Evolutionary conservation across 2,797 vertebrate genomes (phyloP).

Genomic region (Sebastes ruberrimus): DNA sequence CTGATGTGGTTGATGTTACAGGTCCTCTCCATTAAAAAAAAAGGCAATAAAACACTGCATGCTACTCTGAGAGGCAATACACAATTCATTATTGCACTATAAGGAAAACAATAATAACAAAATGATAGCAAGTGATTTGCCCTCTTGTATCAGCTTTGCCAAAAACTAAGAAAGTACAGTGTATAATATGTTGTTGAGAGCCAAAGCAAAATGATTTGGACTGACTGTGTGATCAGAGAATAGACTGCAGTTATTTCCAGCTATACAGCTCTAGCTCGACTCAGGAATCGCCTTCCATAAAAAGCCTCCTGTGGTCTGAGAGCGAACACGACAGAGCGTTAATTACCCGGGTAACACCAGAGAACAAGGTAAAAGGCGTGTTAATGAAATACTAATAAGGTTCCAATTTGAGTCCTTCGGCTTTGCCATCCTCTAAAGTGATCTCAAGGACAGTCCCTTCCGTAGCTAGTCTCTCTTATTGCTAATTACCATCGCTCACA

Average conservation of each 20-base stretch:
- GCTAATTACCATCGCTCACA: conserved; percentile 77
- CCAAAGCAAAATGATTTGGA: conserved; percentile 17
- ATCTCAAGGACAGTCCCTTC: conserved; percentile 80
- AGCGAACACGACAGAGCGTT: conserved; percentile 64
- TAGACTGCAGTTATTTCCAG: conserved; percentile 44
- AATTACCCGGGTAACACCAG: conserved; percentile 78
- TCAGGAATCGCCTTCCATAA: conserved; percentile 45
- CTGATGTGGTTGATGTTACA: conserved; percentile 39
- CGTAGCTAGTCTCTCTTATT: conserved; percentile 65
- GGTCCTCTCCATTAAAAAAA: conserved; percentile 25
- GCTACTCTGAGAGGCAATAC: conserved; percentile 19
- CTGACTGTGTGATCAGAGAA: conserved; percentile 20
- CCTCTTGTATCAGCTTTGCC: conserved; percentile 14
- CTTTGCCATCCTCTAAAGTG: conserved; percentile 70
- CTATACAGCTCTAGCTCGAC: conserved; percentile 19
- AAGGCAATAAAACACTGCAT: conserved; percentile 30
- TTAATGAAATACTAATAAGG: conserved; percentile 84
- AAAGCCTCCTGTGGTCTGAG: conserved; percentile 64
- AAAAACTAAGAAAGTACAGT: conserved; percentile 5
- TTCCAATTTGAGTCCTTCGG: conserved; percentile 74
- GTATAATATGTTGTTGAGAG: conserved; percentile 3
- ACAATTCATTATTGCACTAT: conserved; percentile 34
- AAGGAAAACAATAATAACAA: conserved; percentile 33
- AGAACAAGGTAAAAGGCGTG: conserved; percentile 80
- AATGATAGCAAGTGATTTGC: conserved; percentile 19